phyloP scores from a whole-genome alignment of 2,888 invertebrate species.

The Hoplodrina blanda region DNA sequence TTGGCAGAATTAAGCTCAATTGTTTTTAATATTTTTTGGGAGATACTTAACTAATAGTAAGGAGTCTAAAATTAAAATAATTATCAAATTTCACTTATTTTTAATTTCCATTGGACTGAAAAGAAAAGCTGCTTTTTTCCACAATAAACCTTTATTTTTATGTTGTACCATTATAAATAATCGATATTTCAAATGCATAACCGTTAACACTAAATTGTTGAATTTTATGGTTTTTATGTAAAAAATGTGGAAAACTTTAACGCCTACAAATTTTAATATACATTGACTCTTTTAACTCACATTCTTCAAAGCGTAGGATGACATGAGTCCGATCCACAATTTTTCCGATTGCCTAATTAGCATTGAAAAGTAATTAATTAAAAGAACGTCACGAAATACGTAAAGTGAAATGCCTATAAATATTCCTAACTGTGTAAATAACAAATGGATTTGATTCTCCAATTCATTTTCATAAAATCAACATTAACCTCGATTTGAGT shows the following conservation, averaged over 20 bases:
- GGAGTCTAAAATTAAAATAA: too few relatives aligned
- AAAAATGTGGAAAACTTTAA: conserved; percentile 9
- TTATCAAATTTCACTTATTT: too few relatives aligned
- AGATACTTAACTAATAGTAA: too few relatives aligned
- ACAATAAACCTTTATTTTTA: neutral
- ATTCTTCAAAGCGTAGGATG: conserved; percentile 21
- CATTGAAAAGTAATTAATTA: conserved; percentile 58
- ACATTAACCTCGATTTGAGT: conserved; percentile 60
- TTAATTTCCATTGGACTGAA: too few relatives aligned
- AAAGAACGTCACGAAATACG: conserved; percentile 31
- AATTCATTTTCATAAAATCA: conserved; percentile 57
- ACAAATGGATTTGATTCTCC: conserved; percentile 43
- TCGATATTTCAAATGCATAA: neutral
- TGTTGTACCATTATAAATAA: neutral
- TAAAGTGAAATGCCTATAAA: conserved; percentile 49
- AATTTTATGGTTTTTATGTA: conserved; percentile 1
- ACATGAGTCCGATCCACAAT: conserved; percentile 20
- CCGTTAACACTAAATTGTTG: neutral
- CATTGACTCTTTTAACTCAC: conserved; percentile 8
- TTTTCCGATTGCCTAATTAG: conserved; percentile 46
- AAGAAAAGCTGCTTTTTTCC: neutral
- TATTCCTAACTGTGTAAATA: conserved; percentile 51
- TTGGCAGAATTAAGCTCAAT: too few relatives aligned
- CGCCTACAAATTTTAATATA: conserved; percentile 1
- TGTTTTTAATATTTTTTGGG: too few relatives aligned